Evolutionary conservation across 1,140 invertebrate species (phyloP).

Genomic region (Latrodectus geometricus): DNA sequence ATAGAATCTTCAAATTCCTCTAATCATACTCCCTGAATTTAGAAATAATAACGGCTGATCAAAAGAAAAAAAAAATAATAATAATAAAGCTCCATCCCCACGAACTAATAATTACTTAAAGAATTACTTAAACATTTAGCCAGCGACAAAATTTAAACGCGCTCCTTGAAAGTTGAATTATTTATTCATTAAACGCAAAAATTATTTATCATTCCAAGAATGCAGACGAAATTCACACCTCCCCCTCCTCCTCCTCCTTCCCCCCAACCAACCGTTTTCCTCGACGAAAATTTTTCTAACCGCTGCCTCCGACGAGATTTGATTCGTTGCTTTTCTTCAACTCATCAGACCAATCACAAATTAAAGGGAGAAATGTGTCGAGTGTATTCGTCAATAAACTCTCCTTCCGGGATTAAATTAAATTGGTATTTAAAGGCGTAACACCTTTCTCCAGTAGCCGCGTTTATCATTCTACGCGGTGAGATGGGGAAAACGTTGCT

Average conservation of each 20-base stretch:
- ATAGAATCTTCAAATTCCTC: conserved; percentile 20
- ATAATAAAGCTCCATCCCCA: background rate
- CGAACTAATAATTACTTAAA: conserved; percentile 53
- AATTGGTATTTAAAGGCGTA: conserved; percentile 61
- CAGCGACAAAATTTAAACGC: conserved; percentile 55
- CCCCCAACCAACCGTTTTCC: background rate
- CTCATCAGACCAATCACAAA: conserved; percentile 39
- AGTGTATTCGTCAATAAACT: conserved; percentile 38
- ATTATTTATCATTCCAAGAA: conserved; percentile 59
- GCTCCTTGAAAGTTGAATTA: conserved; percentile 49
- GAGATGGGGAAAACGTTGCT: conserved; percentile 44
- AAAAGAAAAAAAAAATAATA: background rate
- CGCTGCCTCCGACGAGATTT: conserved; percentile 32
- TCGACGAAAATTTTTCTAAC: conserved; percentile 45
- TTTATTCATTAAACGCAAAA: conserved; percentile 62
- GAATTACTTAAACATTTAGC: conserved; percentile 60
- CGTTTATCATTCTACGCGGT: conserved; percentile 23
- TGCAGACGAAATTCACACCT: conserved; percentile 58
- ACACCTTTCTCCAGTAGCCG: conserved; percentile 31
- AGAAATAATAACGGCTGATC: background rate
- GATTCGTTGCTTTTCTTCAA: conserved; percentile 52
- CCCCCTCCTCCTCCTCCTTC: background rate
- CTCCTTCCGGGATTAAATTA: conserved; percentile 55
- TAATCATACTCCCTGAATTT: conserved; percentile 21
- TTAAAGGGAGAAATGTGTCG: conserved; percentile 48